phyloP scores from a whole-genome alignment of 2,113 vertebrate genomes.

The Crotalus horridus region DNA sequence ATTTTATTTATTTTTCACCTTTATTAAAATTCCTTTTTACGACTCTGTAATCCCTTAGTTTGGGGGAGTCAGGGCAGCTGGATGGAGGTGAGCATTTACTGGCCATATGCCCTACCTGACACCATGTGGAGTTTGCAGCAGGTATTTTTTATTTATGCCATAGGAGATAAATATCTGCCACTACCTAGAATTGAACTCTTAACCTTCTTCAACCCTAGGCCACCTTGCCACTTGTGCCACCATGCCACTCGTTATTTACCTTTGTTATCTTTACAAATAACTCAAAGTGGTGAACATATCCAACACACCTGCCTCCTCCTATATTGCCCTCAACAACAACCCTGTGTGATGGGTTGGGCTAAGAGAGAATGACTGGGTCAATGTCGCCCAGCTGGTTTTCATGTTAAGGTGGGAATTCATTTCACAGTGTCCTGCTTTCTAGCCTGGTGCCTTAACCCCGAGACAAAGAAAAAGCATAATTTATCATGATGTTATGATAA shows the following conservation, averaged over 20 bases:
- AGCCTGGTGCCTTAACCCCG: not conserved
- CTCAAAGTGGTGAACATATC: not conserved
- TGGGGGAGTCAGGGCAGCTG: not conserved
- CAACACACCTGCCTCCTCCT: not conserved
- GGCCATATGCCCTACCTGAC: not conserved
- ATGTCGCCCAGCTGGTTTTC: not conserved
- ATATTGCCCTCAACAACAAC: not conserved
- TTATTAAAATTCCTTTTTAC: too few relatives aligned
- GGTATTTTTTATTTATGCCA: not conserved
- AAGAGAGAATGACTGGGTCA: not conserved
- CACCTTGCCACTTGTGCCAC: not conserved
- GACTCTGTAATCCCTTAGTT: not conserved
- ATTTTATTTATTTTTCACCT: not conserved
- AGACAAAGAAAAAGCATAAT: not conserved
- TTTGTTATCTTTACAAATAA: not conserved
- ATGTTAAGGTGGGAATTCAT: not conserved
- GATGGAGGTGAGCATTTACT: not conserved
- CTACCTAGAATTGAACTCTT: not conserved
- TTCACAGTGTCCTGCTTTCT: not conserved
- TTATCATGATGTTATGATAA: not conserved
- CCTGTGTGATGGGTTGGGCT: not conserved
- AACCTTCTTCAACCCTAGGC: not conserved
- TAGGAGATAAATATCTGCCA: not conserved
- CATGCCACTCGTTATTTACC: not conserved
- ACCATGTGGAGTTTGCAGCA: not conserved